Conservation (phyloP, 2,888 invertebrate genomes). For the Sesia apiformis region DNA sequence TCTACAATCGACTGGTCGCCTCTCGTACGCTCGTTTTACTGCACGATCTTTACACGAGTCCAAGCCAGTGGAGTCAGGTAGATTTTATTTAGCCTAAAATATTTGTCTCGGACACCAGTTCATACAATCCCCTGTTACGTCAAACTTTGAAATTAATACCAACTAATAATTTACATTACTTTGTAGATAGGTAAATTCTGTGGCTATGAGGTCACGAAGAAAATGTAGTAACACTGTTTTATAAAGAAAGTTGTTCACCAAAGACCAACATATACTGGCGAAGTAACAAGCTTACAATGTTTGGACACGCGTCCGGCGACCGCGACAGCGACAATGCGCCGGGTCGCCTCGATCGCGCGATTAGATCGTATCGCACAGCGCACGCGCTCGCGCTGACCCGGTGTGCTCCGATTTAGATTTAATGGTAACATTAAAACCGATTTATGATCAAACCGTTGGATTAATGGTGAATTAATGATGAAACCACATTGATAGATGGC, state of each 20-base stretch:
- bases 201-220: too few species aligned
- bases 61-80: too few species aligned
- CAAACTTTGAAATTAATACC: too few species aligned
- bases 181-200: too few species aligned
- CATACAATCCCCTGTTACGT: too few species aligned
- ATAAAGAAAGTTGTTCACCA: not conserved
- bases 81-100: too few species aligned
- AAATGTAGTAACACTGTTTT: not conserved
- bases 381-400: constrained; percentile 33
- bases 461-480: constrained; percentile 40
- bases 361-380: constrained; percentile 37
- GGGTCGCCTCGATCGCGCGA: constrained; percentile 42
- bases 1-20: too few species aligned
- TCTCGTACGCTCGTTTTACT: too few species aligned
- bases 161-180: too few species aligned
- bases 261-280: not conserved
- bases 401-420: constrained; percentile 12
- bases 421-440: constrained; percentile 47
- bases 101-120: too few species aligned
- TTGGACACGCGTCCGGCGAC: constrained; percentile 42
- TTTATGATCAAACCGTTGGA: constrained; percentile 29
- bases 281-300: constrained; percentile 25
- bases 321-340: constrained; percentile 45
- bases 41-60: too few species aligned
- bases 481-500: too few species aligned